Base-by-base conservation (phyloP, 2,888 invertebrate genomes). In the Coelinius sp. region DNA sequence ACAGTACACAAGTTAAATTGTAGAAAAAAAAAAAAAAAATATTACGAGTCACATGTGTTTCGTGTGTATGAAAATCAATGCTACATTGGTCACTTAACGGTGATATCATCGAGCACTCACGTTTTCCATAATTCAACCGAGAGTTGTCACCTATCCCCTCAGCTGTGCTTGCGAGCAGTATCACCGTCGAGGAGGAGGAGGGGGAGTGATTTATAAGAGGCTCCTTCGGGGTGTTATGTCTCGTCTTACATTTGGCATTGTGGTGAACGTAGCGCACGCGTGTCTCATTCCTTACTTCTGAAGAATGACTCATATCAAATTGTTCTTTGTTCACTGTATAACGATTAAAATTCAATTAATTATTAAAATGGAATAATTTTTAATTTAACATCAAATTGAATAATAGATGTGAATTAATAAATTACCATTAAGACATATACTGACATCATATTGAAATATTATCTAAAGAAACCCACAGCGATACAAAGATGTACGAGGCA, bases 121-220 rank as follows among this genome's bases (percentile, higher is more conserved):
- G 82, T 81, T 82, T 82, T 83, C 82, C 82, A 83, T 83, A 82
- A 83, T 82, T 83, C 82, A 83, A 80, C 78, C 73, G 25, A 31
- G 78, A 75, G 71, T 76, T 75, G 78, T 77, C 77, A 78, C 38
- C 63, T 41, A 38, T 20, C 22, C 20, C 44, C 38, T 41, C 41
- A 41, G 4, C n/a, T 12, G 12, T n/a, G 5, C n/a, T n/a, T 10
- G 41, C n/a, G 41, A n/a, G n/a, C n/a, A n/a, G n/a, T n/a, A n/a
- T n/a, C n/a, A n/a, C n/a, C n/a, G n/a, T n/a, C n/a, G n/a, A n/a
- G n/a, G n/a, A 41, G 41, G n/a, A n/a, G n/a, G n/a, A 41, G 20
- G 6, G 31, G 10, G 20, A 59, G 17, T 59, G 35, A 59, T 59
- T 35, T 35, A 59, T 59, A 17, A 10, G 1, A 10, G 59, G 35